Evolutionary conservation across 2,888 invertebrate genomes (phyloP).

Genomic region (Epinotia bilunana): DNA sequence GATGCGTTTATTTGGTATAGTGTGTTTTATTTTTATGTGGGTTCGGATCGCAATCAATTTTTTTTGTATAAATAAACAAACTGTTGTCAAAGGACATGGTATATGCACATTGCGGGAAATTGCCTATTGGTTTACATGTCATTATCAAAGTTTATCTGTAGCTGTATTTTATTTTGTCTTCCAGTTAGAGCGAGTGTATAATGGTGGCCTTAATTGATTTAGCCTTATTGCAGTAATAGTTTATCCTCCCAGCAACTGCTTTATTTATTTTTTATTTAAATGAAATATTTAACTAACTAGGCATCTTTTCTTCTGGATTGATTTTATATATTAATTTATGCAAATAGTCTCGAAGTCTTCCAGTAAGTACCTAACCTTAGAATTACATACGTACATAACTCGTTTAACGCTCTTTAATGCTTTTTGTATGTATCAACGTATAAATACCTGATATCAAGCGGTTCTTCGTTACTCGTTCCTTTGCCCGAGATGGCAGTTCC

Average conservation of each 20-base stretch:
- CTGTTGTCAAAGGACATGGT: not conserved
- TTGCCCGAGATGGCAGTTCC: conserved; percentile 7
- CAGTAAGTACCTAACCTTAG: not conserved
- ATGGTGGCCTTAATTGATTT: not conserved
- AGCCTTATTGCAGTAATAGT: not conserved
- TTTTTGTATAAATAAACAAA: not conserved
- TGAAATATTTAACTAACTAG: too few species aligned
- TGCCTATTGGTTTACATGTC: not conserved
- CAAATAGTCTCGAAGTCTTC: too few species aligned
- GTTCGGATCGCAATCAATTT: not conserved
- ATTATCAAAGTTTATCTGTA: not conserved
- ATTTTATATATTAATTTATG: too few species aligned
- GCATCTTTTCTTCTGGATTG: not conserved
- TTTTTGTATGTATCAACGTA: not conserved
- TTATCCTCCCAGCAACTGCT: not conserved
- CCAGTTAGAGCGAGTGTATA: conserved; percentile 2
- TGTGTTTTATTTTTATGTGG: conserved; percentile 4
- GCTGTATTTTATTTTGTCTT: not conserved
- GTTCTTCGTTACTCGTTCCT: conserved; percentile 3
- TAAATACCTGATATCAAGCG: not conserved
- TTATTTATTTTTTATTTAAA: too few species aligned
- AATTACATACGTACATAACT: not conserved
- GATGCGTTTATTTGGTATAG: not conserved
- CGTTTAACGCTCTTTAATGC: not conserved
- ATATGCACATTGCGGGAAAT: not conserved